Evolutionary conservation across 2,888 invertebrate genomes (phyloP), one percentile per base, ranked within the genome.

Genomic region (Ischnus inquisitorius): DNA sequence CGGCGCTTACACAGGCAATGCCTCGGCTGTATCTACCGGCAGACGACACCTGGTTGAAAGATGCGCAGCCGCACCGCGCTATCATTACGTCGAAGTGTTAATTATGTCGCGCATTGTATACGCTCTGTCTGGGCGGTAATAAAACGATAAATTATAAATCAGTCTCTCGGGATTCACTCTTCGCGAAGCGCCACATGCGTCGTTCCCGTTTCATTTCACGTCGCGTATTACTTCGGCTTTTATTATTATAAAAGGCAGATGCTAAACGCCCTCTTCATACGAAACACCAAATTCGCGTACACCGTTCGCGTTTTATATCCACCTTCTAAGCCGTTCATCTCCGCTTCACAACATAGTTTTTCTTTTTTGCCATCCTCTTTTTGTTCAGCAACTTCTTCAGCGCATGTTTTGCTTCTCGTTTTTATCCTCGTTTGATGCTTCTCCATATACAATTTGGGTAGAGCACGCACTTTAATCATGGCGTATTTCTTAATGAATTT

Each of bases 111-210:
- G 79, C 62, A 41, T 22, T n/a, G 28, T 68, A 62, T 57, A 34
- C 54, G 34, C 25, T 43, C 62, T 76, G 57, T 46, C 51, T 62
- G 74, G 10, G 22, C 48, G 25, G 81, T 71, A 80, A 87, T 86
- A 86, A 88, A 88, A 83, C 85, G 72, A 86, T 88, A 84, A 87
- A 88, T 87, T 79, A 86, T 74, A 72, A 85, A 85, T 84, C 76
- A 75, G 68, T 41, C 57, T 74, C 85, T 67, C 64, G 34, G 34
- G 34, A 34, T 34, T 34, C 46, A 69, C 54, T 8, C 22, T 22
- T 43, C 19, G 77, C 68, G 3, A 34, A 51, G 57, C 43, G 34
- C 34, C 22, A 10, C n/a, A 10, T 39, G 22, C 48, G 19, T 12
- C 22, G 10, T 64, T 39, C 67, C 43, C 65, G 16, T 19, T 71